Base-by-base conservation (phyloP, 2,888 invertebrate genomes). In the Apotomis betuletana region DNA sequence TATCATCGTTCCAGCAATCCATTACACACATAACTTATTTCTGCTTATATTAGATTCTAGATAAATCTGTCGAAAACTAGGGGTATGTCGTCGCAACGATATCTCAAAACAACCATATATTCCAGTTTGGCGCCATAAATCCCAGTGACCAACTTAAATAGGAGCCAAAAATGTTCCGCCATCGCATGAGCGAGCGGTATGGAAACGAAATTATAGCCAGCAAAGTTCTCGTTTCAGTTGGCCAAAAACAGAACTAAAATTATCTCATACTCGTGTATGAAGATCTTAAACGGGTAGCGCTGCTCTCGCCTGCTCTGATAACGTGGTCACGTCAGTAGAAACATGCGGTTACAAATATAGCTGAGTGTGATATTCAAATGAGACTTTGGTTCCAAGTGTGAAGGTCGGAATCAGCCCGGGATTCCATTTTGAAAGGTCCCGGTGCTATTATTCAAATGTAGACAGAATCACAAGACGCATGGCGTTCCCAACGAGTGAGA, bases 131-230 rank as follows among this genome's bases (percentile, higher is more conserved):
- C n/a, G 49, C 27, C 41, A 71, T 71, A 71, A 71, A 71, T 71
- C 46, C 51, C n/a, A 55, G 54, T 59, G 67, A 57, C 61, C 57
- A 71, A 51, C 61, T 61, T 62, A 62, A 71, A 67, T 67, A 60
- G 52, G 27, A 15, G 67, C 71, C 67, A 67, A 71, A 71, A 71
- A 71, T 64, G 64, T 70, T 67, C 60, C 41, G 10, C 57, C 61
- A 62, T n/a, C 49, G 27, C 41, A 44, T 65, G 60, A 44, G 36
- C 9, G 49, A 59, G 12, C 36, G 36, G 15, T 4, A 36, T 15
- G 44, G 61, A 57, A 71, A 67, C 61, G 57, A 41, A 67, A 71
- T 71, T 71, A 71, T 12, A 61, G 51, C 54, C 5, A 15, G n/a
- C 67, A 67, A 71, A 61, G 44, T 62, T 67, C 61, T 38, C 8